Percentiles rank a stretch among this genome's conserved stretches.
These are phyloP conservation scores for Tiliacea citrago DNA, from an alignment of 2,888 invertebrate species.

Conservation along the genomic window DNA sequence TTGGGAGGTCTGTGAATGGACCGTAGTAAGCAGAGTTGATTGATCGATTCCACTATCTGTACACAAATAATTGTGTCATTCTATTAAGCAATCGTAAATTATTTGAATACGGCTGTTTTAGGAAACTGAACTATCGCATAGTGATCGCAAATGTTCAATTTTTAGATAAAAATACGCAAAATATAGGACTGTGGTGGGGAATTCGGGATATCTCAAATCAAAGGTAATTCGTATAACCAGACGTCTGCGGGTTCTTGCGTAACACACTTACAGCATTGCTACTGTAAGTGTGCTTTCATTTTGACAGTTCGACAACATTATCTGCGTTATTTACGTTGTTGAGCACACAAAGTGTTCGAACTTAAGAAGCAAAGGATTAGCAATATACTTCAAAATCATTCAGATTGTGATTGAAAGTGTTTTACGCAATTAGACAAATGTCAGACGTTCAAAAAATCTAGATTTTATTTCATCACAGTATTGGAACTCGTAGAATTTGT, in stretches of 20 bases:
- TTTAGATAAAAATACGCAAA: conserved; percentile 2
- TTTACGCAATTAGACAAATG: background rate
- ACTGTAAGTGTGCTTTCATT: too few relatives aligned
- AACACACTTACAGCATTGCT: too few relatives aligned
- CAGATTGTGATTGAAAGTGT: too few relatives aligned
- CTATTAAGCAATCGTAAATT: conserved; percentile 4
- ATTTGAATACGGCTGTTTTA: background rate
- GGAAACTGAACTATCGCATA: background rate
- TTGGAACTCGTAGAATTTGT: background rate
- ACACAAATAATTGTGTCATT: conserved; percentile 10
- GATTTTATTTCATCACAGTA: background rate
- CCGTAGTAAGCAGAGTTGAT: conserved; percentile 20
- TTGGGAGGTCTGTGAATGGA: conserved; percentile 31
- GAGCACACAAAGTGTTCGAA: too few relatives aligned
- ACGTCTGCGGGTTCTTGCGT: background rate
- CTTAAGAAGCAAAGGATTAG: too few relatives aligned
- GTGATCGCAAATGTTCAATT: background rate
- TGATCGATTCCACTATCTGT: conserved; percentile 30
- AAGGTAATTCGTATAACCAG: background rate
- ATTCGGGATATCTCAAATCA: conserved; percentile 14
- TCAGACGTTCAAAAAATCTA: conserved; percentile 3
- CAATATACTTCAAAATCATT: too few relatives aligned
- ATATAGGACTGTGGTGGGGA: background rate
- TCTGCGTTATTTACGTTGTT: too few relatives aligned
- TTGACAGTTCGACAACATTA: too few relatives aligned